phyloP scores from a whole-genome alignment of 2,888 invertebrate genomes.

The Spialia ferax region DNA sequence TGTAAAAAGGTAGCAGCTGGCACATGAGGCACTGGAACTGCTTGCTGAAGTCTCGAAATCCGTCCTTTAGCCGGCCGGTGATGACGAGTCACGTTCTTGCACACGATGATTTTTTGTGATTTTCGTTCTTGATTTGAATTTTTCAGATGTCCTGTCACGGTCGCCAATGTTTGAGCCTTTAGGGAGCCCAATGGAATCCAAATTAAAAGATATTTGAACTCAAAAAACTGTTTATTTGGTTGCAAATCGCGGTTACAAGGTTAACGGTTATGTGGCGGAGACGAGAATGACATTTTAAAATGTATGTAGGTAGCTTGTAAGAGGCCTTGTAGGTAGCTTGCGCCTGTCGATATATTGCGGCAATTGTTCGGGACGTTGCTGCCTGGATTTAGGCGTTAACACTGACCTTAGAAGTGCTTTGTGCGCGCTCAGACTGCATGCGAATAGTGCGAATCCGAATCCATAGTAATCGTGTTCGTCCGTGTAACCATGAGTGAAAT shows the following conservation, averaged over 20 bases:
- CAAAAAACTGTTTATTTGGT: neutral
- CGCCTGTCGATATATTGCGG: neutral
- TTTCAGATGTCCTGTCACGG: neutral
- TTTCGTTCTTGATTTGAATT: neutral
- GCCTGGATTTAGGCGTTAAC: neutral
- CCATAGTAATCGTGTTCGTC: no score
- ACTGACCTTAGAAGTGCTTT: no score
- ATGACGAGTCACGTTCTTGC: neutral
- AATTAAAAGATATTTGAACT: neutral
- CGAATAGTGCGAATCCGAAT: no score
- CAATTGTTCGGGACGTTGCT: neutral
- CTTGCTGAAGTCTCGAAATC: neutral
- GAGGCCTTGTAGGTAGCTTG: no score
- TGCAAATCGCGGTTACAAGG: neutral
- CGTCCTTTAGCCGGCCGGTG: neutral
- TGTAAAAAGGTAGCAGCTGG: slow-evolving; percentile 8
- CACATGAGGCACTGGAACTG: neutral
- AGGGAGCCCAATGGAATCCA: neutral
- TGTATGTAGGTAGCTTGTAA: no score
- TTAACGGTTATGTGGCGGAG: neutral
- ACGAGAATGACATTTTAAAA: neutral
- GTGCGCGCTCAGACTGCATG: no score
- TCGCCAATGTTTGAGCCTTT: neutral
- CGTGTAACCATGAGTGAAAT: no score
- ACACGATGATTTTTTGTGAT: neutral